These are phyloP conservation scores for Cerastis leucographa DNA, from an alignment of 2,888 invertebrate genomes.

Conservation along the genomic window DNA sequence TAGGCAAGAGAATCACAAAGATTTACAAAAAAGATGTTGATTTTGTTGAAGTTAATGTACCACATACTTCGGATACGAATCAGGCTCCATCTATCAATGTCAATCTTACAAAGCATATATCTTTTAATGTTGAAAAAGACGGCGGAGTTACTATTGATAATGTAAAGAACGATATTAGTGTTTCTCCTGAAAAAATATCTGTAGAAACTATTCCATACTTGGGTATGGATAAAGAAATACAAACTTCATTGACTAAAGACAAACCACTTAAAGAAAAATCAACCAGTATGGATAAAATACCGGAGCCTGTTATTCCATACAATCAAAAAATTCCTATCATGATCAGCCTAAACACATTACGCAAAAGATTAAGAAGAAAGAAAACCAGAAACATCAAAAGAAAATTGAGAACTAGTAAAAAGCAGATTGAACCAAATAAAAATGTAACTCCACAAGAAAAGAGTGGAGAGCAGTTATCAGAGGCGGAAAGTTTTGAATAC, in stretches of 20 bases:
- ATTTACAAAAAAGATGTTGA: conserved; percentile 84
- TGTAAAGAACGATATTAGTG: conserved; percentile 75
- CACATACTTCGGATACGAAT: conserved; percentile 74
- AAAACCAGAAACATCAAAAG: conserved; percentile 74
- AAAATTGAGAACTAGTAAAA: conserved; percentile 73
- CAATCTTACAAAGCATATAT: conserved; percentile 87
- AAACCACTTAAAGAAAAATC: conserved; percentile 50
- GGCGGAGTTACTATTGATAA: conserved; percentile 81
- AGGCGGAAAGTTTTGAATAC: conserved; percentile 93
- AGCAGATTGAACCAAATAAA: conserved; percentile 67
- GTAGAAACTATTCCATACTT: conserved; percentile 68
- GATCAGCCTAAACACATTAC: conserved; percentile 83
- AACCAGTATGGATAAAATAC: conserved; percentile 39
- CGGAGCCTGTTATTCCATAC: conserved; percentile 51
- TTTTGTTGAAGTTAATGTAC: conserved; percentile 83
- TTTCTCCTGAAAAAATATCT: conserved; percentile 78
- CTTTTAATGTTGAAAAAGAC: conserved; percentile 86
- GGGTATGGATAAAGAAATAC: conserved; percentile 83
- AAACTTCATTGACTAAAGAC: conserved; percentile 76
- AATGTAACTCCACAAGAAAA: conserved; percentile 75
- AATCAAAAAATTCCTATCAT: conserved; percentile 79
- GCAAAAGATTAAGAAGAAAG: conserved; percentile 76
- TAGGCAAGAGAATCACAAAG: conserved; percentile 81
- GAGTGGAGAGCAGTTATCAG: conserved; percentile 85
- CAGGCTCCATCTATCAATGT: conserved; percentile 82